Evolutionary conservation across 2,113 vertebrate genomes (phyloP).

Genomic region (Anoura caudifer): DNA sequence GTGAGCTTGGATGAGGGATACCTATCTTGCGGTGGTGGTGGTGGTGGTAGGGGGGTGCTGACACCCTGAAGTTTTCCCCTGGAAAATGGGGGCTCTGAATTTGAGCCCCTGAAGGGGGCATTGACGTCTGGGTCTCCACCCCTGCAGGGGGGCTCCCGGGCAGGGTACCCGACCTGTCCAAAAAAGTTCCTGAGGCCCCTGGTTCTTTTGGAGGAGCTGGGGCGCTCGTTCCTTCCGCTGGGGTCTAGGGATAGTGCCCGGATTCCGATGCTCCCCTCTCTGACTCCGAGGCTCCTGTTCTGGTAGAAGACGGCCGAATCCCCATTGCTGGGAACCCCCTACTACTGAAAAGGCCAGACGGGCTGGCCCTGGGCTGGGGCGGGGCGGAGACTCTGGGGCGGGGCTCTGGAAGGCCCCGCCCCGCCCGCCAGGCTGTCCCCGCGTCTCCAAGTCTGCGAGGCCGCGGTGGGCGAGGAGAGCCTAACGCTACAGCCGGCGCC

Average conservation of each 20-base stretch:
- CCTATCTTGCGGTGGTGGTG: fast-evolving
- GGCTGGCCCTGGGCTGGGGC: neutral
- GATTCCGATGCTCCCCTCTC: neutral
- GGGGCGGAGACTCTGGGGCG: slow-evolving; percentile 21
- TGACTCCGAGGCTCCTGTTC: neutral
- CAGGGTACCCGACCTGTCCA: neutral
- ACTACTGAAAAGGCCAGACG: fast-evolving
- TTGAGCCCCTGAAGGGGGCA: neutral
- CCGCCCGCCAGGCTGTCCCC: slow-evolving; percentile 75
- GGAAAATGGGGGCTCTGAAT: neutral
- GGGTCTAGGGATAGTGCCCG: neutral
- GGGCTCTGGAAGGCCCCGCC: neutral
- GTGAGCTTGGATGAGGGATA: neutral
- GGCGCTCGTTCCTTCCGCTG: neutral
- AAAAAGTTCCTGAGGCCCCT: neutral
- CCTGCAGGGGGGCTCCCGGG: neutral
- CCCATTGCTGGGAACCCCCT: neutral
- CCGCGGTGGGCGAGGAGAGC: slow-evolving; percentile 66
- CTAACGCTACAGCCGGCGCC: slow-evolving; percentile 87
- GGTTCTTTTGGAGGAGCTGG: neutral
- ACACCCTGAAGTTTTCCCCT: neutral
- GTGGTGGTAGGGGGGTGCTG: neutral
- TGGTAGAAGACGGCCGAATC: neutral
- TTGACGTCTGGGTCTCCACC: neutral
- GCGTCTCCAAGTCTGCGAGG: slow-evolving; percentile 87